Base-by-base conservation (phyloP, 2,797 vertebrate species). In the Notolepis coatsorum region DNA sequence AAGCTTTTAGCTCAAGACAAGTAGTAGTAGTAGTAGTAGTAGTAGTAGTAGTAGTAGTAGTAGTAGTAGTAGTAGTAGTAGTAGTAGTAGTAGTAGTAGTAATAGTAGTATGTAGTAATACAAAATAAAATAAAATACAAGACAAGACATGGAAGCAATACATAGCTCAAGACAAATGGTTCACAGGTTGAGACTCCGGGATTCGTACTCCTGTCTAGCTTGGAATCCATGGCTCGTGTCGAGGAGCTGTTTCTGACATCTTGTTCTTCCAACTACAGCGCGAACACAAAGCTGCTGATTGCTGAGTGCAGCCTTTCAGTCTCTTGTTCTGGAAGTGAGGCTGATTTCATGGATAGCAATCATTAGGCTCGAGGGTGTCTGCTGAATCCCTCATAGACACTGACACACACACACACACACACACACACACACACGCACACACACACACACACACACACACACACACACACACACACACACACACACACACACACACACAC, bases 211-310 rank as follows among this genome's bases (percentile, higher is more conserved):
- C n/a, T n/a, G n/a, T n/a, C n/a, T n/a, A n/a, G n/a, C n/a, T n/a
- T n/a, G n/a, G 54, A 67, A 63, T 75, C 46, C 49, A 61, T 56
- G 31, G n/a, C 35, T 41, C 39, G 31, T 52, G 57, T 28, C 10
- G 6, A 48, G 60, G 52, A 75, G 76, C 65, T 79, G 83, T 84
- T 85, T 86, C 80, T 81, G 70, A 60, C 48, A 20, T 24, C 46
- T 68, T 75, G 73, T 64, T 50, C 84, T 62, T 77, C 76, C 74
- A 88, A 80, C 76, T 84, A 81, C 49, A 48, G 81, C 67, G 55
- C 18, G 10, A 65, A 55, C 75, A 89, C 82, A 90, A 90, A 89
- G 84, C 74, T 80, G 66, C 76, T 92, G 92, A 93, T 93, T 92
- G 77, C 80, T 39, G 56, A 83, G 73, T 50, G 81, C 61, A 73